These are phyloP conservation scores for Selene dorsalis DNA, from an alignment of 2,797 vertebrate species.

Conservation along the genomic window DNA sequence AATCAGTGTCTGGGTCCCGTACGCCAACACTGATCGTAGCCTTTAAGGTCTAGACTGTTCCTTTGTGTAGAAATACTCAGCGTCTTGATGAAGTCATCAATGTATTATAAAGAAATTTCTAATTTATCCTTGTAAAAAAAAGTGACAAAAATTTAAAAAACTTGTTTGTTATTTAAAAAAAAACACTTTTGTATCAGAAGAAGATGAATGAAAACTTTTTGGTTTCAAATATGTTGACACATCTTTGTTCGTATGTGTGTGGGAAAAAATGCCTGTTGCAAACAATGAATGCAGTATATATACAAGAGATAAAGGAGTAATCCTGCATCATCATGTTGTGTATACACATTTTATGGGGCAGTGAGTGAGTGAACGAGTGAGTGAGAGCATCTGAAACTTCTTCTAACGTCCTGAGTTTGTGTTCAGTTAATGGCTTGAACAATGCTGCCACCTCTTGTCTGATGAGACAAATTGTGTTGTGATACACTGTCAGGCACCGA, in stretches of 20 bases:
- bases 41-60: constrained; percentile 62
- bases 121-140: constrained; percentile 97
- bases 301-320: neutral
- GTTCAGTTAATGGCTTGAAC: constrained; percentile 38
- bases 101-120: constrained; percentile 93
- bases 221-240: constrained; percentile 64
- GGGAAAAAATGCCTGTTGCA: neutral
- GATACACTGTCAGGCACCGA: neutral
- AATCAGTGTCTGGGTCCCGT: constrained; percentile 47
- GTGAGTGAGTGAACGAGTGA: neutral
- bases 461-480: constrained; percentile 33
- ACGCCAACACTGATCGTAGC: constrained; percentile 38
- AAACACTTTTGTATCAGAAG: constrained; percentile 86
- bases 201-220: constrained; percentile 81
- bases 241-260: neutral
- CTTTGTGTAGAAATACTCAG: constrained; percentile 79
- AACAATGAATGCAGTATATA: neutral
- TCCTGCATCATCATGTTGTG: neutral
- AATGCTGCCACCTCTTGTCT: constrained; percentile 76
- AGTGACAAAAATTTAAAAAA: constrained; percentile 71
- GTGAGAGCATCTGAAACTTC: neutral
- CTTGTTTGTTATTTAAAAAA: constrained; percentile 85
- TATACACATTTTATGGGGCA: neutral
- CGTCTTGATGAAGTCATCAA: constrained; percentile 85
- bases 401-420: neutral